These are phyloP conservation scores for Phyllotis vaccarum DNA, from an alignment of 2,797 vertebrate genomes.

Conservation along the genomic window DNA sequence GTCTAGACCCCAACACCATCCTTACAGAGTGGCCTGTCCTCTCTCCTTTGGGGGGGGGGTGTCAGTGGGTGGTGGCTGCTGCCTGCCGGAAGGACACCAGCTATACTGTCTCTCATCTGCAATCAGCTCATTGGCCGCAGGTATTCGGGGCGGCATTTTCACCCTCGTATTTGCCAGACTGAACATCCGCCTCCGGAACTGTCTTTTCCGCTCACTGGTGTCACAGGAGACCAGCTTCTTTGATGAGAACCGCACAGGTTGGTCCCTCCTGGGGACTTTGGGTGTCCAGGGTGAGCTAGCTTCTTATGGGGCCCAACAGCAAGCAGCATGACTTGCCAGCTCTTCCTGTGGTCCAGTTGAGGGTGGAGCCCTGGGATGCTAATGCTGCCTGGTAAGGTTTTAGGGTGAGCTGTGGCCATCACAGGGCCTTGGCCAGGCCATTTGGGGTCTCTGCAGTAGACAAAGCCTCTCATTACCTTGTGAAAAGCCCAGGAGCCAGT, in stretches of 20 bases:
- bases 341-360: background rate
- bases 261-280: constrained; percentile 62
- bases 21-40: background rate
- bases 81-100: constrained; percentile 48
- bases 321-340: background rate
- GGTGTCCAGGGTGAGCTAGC: background rate
- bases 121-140: constrained; percentile 95
- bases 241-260: constrained; percentile 97
- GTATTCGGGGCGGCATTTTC: constrained; percentile 96
- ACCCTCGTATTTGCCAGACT: constrained; percentile 94
- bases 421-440: background rate
- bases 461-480: background rate
- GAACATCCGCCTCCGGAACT: constrained; percentile 95
- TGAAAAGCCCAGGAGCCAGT: background rate
- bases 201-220: constrained; percentile 95
- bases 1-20: background rate
- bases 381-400: background rate
- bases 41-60: background rate
- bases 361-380: background rate
- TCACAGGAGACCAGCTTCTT: constrained; percentile 97
- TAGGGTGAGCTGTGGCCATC: background rate
- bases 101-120: constrained; percentile 90
- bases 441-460: background rate
- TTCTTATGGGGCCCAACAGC: background rate
- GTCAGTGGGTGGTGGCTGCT: background rate